Conservation (phyloP, 2,797 vertebrate species). For the Epinephelus malabaricus region DNA sequence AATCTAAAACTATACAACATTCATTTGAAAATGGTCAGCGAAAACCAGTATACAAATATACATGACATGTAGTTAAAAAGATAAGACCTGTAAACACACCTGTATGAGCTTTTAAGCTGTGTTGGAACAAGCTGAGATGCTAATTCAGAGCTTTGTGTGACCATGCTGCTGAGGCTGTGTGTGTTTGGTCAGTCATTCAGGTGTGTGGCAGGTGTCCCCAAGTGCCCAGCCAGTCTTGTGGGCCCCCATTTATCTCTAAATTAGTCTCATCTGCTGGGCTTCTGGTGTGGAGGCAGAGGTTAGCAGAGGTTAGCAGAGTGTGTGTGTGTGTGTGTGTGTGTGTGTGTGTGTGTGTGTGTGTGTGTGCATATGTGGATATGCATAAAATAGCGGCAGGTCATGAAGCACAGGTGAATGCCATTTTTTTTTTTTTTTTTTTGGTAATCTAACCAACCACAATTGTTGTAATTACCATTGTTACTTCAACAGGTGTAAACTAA, state of each 20-base stretch:
- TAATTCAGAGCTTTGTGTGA: constrained; percentile 41
- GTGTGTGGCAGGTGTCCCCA: constrained; percentile 76
- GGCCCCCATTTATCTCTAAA: constrained; percentile 79
- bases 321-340: too few species aligned
- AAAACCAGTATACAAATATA: neutral
- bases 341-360: too few species aligned
- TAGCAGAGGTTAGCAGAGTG: constrained; percentile 13
- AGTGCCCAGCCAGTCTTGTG: constrained; percentile 66
- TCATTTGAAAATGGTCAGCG: neutral
- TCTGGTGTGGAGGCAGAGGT: constrained; percentile 52
- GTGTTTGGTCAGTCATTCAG: constrained; percentile 47
- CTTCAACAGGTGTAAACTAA: too few species aligned
- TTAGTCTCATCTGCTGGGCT: constrained; percentile 83
- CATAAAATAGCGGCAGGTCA: too few species aligned
- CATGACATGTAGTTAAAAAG: neutral
- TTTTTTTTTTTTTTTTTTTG: too few species aligned
- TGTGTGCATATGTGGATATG: too few species aligned
- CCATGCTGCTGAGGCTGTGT: constrained; percentile 12
- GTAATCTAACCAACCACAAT: too few species aligned
- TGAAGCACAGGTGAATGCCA: too few species aligned
- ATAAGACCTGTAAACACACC: neutral
- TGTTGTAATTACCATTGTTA: too few species aligned
- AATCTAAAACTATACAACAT: too few species aligned
- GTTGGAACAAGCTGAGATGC: constrained; percentile 1
- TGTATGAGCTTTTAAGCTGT: neutral